A percentile compares a stretch with the other conserved stretches of the same genome.
These are phyloP conservation scores for Epistrophe eligans DNA, from an alignment of 2,888 invertebrate genomes.

Conservation along the genomic window DNA sequence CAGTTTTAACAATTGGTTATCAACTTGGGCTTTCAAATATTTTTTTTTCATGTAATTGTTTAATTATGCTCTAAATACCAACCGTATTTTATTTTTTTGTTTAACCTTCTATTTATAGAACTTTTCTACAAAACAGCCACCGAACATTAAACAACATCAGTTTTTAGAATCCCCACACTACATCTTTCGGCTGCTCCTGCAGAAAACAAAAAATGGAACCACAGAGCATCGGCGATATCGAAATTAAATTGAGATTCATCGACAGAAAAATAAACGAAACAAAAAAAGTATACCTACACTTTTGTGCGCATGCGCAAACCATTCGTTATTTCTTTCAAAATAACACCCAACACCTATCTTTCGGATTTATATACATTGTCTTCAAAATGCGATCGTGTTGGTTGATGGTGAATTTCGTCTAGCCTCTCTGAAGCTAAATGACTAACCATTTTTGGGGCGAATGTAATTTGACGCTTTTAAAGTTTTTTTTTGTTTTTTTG, in stretches of 20 bases:
- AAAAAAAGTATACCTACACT: conserved; percentile 50
- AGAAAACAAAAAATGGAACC: conserved; percentile 44
- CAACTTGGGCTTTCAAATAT: conserved; percentile 6
- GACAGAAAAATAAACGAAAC: conserved; percentile 26
- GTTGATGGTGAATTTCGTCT: conserved; percentile 57
- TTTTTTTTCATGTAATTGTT: conserved; percentile 25
- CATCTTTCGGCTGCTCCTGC: conserved; percentile 43
- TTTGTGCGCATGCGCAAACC: conserved; percentile 80
- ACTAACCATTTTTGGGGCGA: conserved; percentile 82
- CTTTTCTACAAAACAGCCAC: conserved; percentile 42
- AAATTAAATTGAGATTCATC: conserved; percentile 56
- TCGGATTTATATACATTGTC: conserved; percentile 47
- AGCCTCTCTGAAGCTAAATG: conserved; percentile 76
- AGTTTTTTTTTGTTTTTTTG: conserved; percentile 51
- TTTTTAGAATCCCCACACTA: conserved; percentile 20
- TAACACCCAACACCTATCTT: conserved; percentile 47
- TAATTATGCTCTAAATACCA: conserved; percentile 58
- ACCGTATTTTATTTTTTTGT: background rate
- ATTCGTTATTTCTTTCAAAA: conserved; percentile 66
- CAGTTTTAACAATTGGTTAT: background rate
- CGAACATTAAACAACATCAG: conserved; percentile 56
- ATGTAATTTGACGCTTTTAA: conserved; percentile 83
- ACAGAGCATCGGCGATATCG: conserved; percentile 56
- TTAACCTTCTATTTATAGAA: conserved; percentile 28
- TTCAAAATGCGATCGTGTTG: conserved; percentile 48